phyloP scores from a whole-genome alignment of 2,888 invertebrate genomes.

The Hartigia nigra region DNA sequence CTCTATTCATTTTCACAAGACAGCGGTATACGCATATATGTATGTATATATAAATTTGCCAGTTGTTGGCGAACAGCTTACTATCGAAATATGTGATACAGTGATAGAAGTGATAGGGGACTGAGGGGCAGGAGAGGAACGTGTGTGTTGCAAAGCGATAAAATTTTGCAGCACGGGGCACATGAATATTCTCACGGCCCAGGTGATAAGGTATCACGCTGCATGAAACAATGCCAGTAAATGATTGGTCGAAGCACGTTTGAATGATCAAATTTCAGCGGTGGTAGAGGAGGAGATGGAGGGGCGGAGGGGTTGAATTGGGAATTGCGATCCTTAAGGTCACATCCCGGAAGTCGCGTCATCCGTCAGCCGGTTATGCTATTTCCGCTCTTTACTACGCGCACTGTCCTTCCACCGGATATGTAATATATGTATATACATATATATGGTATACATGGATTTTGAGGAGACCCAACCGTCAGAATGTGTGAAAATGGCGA shows the following conservation, averaged over 20 bases:
- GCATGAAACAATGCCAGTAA: neutral
- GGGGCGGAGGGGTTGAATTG: neutral
- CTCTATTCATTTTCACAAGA: too few species aligned
- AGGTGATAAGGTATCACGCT: neutral
- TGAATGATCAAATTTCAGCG: conserved; percentile 38
- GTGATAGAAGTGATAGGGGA: neutral
- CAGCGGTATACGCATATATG: too few species aligned
- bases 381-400: neutral
- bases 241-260: conserved; percentile 16
- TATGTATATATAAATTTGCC: too few species aligned
- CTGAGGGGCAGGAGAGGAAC: too few species aligned
- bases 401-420: conserved; percentile 16
- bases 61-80: too few species aligned
- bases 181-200: conserved; percentile 23
- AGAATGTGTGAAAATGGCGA: neutral
- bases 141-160: conserved; percentile 22
- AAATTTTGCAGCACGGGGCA: neutral
- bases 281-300: conserved; percentile 2
- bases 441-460: neutral
- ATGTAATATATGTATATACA: neutral
- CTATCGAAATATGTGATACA: neutral
- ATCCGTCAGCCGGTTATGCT: conserved; percentile 17
- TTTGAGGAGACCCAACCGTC: neutral
- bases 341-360: conserved; percentile 50
- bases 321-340: conserved; percentile 33